Percentiles rank a stretch among this genome's conserved stretches.
Evolutionary conservation across 2,888 invertebrate species (phyloP).

Genomic region (Drosophila villosipedis): DNA sequence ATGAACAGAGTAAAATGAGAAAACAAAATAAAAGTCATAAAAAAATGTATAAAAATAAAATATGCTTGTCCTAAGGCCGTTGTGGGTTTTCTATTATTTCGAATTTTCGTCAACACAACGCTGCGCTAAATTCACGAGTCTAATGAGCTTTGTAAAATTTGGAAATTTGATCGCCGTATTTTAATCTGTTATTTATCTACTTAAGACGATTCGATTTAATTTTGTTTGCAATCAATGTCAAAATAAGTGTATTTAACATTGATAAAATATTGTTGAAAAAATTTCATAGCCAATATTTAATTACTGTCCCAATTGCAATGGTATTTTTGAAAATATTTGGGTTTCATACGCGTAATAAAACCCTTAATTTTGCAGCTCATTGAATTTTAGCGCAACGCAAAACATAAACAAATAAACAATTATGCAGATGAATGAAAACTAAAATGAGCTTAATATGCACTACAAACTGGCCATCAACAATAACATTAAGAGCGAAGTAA

Average conservation of each 20-base stretch:
- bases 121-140: neutral
- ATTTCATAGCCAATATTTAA: neutral
- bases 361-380: conserved; percentile 47
- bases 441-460: conserved; percentile 32
- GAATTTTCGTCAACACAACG: neutral
- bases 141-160: neutral
- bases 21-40: conserved; percentile 38
- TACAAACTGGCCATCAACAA: conserved; percentile 12
- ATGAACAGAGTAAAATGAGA: conserved; percentile 17
- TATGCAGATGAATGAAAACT: conserved; percentile 40
- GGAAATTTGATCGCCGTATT: neutral
- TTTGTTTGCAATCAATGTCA: neutral
- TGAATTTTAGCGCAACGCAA: conserved; percentile 42
- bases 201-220: neutral
- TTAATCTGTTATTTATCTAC: neutral
- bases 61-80: conserved; percentile 28
- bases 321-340: conserved; percentile 7
- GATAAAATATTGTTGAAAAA: neutral
- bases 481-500: conserved; percentile 19
- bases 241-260: no score
- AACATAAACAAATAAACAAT: conserved; percentile 50
- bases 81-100: neutral
- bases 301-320: neutral
- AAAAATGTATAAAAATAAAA: conserved; percentile 25
- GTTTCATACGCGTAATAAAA: conserved; percentile 9